Percentiles rank a stretch among this genome's conserved stretches.
Conservation (phyloP, 1,140 invertebrate species). For the Ceratoteleas bidentatus region DNA sequence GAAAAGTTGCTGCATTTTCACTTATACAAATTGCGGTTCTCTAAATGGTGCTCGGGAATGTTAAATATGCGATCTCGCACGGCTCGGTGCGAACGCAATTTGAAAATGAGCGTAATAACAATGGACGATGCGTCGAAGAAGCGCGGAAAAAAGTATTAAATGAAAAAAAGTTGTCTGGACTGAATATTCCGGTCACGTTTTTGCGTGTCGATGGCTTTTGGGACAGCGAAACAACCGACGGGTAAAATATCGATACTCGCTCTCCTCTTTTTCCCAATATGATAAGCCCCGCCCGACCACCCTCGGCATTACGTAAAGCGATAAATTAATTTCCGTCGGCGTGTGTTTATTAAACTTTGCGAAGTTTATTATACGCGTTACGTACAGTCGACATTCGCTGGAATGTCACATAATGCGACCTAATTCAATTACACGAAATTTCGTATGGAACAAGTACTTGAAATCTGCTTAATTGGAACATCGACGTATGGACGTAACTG, state of each 20-base stretch:
- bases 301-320: constrained; percentile 27
- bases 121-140: constrained; percentile 36
- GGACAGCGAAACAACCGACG: constrained; percentile 36
- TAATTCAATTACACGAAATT: too few relatives aligned
- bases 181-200: constrained; percentile 56
- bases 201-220: constrained; percentile 46
- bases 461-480: too few relatives aligned
- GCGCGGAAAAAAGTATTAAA: constrained; percentile 30
- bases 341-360: constrained; percentile 1
- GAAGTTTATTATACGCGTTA: too few relatives aligned
- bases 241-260: constrained; percentile 40
- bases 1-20: constrained; percentile 32
- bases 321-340: constrained; percentile 63
- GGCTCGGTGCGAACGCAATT: constrained; percentile 38
- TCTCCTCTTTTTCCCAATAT: constrained; percentile 16
- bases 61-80: constrained; percentile 29
- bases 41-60: constrained; percentile 29
- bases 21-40: constrained; percentile 28
- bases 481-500: too few relatives aligned
- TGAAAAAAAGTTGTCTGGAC: constrained; percentile 10
- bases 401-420: too few relatives aligned
- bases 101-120: constrained; percentile 54
- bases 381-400: too few relatives aligned
- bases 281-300: constrained; percentile 25
- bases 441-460: too few relatives aligned